These are phyloP conservation scores for Phyllotis vaccarum DNA, from an alignment of 2,797 vertebrate genomes.

Conservation along the genomic window DNA sequence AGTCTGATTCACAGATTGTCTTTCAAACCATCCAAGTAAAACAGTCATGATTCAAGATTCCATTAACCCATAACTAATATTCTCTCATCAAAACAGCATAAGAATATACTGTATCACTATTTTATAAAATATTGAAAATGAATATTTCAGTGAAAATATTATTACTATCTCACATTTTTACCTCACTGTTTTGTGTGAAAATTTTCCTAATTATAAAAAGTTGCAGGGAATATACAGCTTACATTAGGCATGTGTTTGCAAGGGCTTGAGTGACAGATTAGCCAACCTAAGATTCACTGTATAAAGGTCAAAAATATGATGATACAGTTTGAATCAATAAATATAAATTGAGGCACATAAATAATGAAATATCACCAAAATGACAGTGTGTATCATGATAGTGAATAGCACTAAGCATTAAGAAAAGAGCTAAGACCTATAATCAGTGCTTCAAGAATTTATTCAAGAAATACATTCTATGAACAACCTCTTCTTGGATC, in stretches of 20 bases:
- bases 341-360: not conserved
- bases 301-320: not conserved
- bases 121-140: not conserved
- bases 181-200: not conserved
- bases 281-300: not conserved
- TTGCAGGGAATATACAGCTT: not conserved
- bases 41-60: not conserved
- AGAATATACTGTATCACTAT: not conserved
- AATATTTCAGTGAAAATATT: not conserved
- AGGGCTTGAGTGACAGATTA: not conserved
- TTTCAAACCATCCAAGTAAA: not conserved
- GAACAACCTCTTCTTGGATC: not conserved
- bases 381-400: not conserved
- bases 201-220: not conserved
- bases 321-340: not conserved
- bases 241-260: not conserved
- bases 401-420: not conserved
- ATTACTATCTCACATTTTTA: not conserved
- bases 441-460: not conserved
- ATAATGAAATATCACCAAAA: not conserved
- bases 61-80: not conserved
- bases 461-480: not conserved
- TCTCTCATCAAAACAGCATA: not conserved
- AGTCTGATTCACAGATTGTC: not conserved
- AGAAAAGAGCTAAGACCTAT: not conserved